phyloP scores from a whole-genome alignment of 1,140 invertebrate species.

The Tenebrio molitor region DNA sequence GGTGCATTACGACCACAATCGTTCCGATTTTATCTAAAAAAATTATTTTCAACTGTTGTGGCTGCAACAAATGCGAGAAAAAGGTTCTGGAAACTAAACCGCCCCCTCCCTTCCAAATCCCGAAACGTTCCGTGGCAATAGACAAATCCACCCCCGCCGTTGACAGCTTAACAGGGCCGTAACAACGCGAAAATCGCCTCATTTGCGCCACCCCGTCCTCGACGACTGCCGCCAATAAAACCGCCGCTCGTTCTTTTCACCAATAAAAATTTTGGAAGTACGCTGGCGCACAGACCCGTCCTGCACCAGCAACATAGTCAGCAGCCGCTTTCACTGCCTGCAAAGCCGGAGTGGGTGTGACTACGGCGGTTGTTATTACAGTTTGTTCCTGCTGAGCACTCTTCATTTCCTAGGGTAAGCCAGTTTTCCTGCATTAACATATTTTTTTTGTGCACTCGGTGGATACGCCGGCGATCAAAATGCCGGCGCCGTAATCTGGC shows the following conservation, averaged over 20 bases:
- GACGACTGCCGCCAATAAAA: slow-evolving; percentile 5
- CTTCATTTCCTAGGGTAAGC: slow-evolving; percentile 21
- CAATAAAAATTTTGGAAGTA: slow-evolving; percentile 30
- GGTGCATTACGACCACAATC: no score
- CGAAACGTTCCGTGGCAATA: no score
- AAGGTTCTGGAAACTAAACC: no score
- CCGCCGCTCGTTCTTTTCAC: slow-evolving; percentile 4
- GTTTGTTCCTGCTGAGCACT: slow-evolving; percentile 17
- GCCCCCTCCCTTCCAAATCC: no score
- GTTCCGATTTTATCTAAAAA: no score
- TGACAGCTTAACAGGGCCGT: no score
- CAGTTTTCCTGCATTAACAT: not conserved
- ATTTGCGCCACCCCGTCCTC: not conserved
- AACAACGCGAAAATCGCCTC: not conserved
- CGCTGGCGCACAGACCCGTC: slow-evolving; percentile 18
- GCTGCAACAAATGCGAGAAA: no score
- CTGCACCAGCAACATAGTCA: not conserved
- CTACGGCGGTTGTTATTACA: slow-evolving; percentile 9
- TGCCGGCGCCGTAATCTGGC: not conserved
- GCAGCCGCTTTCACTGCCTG: slow-evolving; percentile 22
- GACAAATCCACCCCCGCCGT: no score
- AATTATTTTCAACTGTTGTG: no score
- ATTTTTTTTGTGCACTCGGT: not conserved
- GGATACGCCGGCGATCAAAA: not conserved
- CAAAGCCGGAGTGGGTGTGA: slow-evolving; percentile 28